Evolutionary conservation across 2,888 invertebrate species (phyloP).

Genomic region (Peribatodes rhomboidaria): DNA sequence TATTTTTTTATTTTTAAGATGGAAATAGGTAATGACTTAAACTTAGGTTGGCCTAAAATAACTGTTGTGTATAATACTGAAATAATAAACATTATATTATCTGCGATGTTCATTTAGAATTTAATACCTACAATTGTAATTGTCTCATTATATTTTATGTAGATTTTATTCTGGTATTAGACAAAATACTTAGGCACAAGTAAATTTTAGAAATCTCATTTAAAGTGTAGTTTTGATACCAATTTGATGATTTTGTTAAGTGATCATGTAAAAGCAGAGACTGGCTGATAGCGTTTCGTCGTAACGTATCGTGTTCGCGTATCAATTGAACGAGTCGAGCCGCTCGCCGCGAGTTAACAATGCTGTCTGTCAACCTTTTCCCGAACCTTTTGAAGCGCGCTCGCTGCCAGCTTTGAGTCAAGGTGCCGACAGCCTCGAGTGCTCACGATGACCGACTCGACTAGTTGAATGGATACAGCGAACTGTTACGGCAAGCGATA

Average conservation of each 20-base stretch:
- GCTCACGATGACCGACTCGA: too few relatives aligned
- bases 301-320: too few relatives aligned
- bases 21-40: slow-evolving; percentile 44
- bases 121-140: slow-evolving; percentile 3
- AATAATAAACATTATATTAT: neutral
- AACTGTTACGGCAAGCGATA: too few relatives aligned
- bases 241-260: slow-evolving; percentile 5
- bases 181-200: slow-evolving; percentile 9
- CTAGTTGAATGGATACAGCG: too few relatives aligned
- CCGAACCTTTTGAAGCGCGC: too few relatives aligned
- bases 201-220: slow-evolving; percentile 25
- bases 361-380: too few relatives aligned
- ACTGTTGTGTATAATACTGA: slow-evolving; percentile 13
- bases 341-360: too few relatives aligned
- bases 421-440: too few relatives aligned
- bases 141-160: slow-evolving; percentile 6
- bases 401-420: too few relatives aligned
- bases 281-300: too few relatives aligned
- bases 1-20: neutral
- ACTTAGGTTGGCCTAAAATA: slow-evolving; percentile 44
- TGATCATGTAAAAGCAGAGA: too few relatives aligned
- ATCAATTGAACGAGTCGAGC: too few relatives aligned
- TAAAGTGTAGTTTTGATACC: slow-evolving; percentile 27
- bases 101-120: slow-evolving; percentile 1
- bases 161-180: slow-evolving; percentile 10